Evolutionary conservation across 2,113 vertebrate species (phyloP).

Genomic region (Atherinomorus stipes): DNA sequence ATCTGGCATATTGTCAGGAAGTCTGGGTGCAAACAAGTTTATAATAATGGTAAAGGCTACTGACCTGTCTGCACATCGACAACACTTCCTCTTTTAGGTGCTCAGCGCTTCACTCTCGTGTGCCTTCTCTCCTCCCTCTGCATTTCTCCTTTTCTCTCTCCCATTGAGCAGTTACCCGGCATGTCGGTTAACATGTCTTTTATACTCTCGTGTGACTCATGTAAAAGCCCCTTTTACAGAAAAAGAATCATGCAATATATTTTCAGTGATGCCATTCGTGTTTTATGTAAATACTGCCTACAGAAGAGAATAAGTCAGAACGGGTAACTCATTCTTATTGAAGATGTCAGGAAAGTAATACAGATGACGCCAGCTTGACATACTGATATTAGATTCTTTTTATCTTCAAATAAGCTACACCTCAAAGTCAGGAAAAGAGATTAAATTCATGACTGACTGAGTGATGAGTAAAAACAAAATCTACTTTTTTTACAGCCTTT

Average conservation of each 20-base stretch:
- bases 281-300: constrained; percentile 71
- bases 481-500: not conserved
- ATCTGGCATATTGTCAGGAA: constrained; percentile 29
- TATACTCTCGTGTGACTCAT: constrained; percentile 76
- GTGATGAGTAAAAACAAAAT: not conserved
- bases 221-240: constrained; percentile 61
- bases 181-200: constrained; percentile 57
- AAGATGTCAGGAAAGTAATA: not conserved
- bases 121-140: constrained; percentile 26
- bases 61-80: constrained; percentile 59
- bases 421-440: not conserved
- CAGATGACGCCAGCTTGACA: not conserved
- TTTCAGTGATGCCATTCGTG: constrained; percentile 27
- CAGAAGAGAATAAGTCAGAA: constrained; percentile 32
- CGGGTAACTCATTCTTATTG: constrained; percentile 31
- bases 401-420: not conserved
- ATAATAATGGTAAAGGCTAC: constrained; percentile 38
- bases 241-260: constrained; percentile 44
- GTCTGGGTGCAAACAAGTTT: constrained; percentile 12
- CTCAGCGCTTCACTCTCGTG: constrained; percentile 2
- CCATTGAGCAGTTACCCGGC: constrained; percentile 34
- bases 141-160: constrained; percentile 21
- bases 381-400: not conserved
- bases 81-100: constrained; percentile 62
- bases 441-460: not conserved